phyloP scores from a whole-genome alignment of 2,797 vertebrate genomes.

The Acropternis orthonyx region DNA sequence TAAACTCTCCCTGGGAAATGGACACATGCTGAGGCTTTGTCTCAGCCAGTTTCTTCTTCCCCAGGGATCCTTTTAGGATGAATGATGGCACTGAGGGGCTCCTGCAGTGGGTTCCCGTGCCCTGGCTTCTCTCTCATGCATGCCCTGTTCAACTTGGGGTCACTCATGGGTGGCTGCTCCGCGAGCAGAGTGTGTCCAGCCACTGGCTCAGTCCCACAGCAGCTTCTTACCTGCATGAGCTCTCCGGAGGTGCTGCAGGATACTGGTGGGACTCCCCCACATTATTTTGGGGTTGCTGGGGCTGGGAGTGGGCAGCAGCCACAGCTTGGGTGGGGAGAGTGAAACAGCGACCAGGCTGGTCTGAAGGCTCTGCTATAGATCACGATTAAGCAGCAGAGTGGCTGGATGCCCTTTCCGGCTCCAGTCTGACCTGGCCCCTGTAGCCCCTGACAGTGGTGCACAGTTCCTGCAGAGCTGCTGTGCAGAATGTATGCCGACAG shows the following conservation, averaged over 20 bases:
- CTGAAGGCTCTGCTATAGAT: neutral
- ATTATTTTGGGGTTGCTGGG: neutral
- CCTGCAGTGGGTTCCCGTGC: rapidly evolving
- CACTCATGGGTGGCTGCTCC: rapidly evolving
- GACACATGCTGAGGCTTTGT: neutral
- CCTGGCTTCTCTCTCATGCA: neutral
- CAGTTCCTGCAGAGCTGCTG: neutral
- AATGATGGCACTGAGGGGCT: neutral
- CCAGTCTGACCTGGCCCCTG: rapidly evolving
- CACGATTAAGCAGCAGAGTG: rapidly evolving
- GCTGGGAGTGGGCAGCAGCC: neutral
- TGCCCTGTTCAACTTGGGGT: neutral
- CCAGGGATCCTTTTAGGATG: neutral
- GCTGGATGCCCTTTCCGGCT: neutral
- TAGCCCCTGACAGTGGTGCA: neutral
- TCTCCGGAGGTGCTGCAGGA: neutral
- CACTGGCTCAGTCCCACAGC: neutral
- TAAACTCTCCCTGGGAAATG: neutral
- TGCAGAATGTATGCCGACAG: rapidly evolving
- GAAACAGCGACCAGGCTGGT: neutral
- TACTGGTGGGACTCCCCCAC: neutral
- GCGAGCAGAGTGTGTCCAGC: neutral
- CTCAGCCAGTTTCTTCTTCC: neutral
- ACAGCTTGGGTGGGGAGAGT: neutral
- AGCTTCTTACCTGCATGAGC: neutral